Percentiles rank a stretch among this genome's conserved stretches.
phyloP scores from a whole-genome alignment of 2,113 vertebrate species.

The Agelaius phoeniceus region DNA sequence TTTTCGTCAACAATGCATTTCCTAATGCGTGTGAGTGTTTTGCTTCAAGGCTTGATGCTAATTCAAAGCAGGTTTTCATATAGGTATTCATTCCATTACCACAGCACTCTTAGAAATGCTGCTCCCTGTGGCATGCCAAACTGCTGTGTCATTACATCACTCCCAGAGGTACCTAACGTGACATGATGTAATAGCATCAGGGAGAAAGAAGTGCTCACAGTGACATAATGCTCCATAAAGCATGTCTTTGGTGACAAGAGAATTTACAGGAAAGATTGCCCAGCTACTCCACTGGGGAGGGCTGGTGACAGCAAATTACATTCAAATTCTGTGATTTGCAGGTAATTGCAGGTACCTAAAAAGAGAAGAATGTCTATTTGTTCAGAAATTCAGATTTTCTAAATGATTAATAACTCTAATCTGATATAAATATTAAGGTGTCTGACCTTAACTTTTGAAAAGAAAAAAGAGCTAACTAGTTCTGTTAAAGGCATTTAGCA shows the following conservation, averaged over 20 bases:
- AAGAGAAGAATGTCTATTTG: background rate
- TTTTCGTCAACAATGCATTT: constrained; percentile 1
- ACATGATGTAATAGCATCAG: background rate
- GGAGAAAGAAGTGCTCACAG: background rate
- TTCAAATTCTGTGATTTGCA: background rate
- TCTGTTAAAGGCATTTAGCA: background rate
- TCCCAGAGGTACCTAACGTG: background rate
- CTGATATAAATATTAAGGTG: background rate
- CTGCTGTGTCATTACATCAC: background rate
- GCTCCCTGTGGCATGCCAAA: background rate
- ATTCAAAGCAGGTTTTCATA: background rate
- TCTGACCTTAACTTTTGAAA: background rate
- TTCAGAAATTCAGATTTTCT: background rate
- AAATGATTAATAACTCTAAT: background rate
- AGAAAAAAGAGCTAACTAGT: background rate
- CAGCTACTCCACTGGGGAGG: background rate
- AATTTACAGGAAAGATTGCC: background rate
- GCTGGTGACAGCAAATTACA: background rate
- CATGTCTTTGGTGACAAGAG: background rate
- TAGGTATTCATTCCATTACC: background rate
- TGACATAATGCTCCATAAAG: background rate
- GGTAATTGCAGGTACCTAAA: background rate
- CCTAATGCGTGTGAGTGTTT: background rate
- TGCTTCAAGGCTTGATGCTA: background rate
- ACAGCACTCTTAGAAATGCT: background rate